Conservation (phyloP, 2,888 invertebrate genomes). For the Abrostola triplasia region DNA sequence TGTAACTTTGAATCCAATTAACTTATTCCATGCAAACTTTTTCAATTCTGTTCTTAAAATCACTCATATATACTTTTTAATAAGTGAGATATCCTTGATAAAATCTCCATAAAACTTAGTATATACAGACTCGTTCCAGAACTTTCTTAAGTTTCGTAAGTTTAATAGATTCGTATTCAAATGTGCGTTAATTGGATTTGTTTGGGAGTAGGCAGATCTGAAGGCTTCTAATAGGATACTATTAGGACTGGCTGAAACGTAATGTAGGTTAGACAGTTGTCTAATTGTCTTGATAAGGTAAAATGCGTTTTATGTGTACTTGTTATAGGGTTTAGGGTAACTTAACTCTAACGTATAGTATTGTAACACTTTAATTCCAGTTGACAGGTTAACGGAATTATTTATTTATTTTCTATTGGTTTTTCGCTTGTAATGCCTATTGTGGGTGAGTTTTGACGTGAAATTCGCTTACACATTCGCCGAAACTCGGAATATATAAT, state of each 20-base stretch:
- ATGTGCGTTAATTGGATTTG: constrained; percentile 25
- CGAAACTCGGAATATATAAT: too few species aligned
- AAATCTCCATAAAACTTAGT: constrained; percentile 28
- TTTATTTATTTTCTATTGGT: too few species aligned
- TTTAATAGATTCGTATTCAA: constrained; percentile 30
- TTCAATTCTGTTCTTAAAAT: constrained; percentile 24
- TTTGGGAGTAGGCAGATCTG: constrained; percentile 1
- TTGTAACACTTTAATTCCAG: neutral
- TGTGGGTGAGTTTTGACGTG: too few species aligned
- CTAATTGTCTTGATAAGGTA: constrained; percentile 6
- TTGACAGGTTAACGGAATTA: too few species aligned
- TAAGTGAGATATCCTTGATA: neutral
- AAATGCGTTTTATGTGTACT: neutral
- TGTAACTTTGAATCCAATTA: too few species aligned
- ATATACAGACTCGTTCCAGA: constrained; percentile 9
- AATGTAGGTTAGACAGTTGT: constrained; percentile 14
- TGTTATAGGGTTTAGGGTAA: neutral
- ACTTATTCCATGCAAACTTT: constrained; percentile 11
- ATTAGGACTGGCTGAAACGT: constrained; percentile 18
- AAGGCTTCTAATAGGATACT: constrained; percentile 6
- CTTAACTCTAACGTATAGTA: neutral
- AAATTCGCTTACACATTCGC: too few species aligned
- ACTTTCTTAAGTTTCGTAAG: constrained; percentile 23
- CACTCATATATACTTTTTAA: constrained; percentile 14
- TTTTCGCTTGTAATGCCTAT: too few species aligned